A percentile compares a stretch with the other conserved stretches of the same genome.
Evolutionary conservation across 2,797 vertebrate genomes (phyloP).

Genomic region (Acipenser oxyrinchus): DNA sequence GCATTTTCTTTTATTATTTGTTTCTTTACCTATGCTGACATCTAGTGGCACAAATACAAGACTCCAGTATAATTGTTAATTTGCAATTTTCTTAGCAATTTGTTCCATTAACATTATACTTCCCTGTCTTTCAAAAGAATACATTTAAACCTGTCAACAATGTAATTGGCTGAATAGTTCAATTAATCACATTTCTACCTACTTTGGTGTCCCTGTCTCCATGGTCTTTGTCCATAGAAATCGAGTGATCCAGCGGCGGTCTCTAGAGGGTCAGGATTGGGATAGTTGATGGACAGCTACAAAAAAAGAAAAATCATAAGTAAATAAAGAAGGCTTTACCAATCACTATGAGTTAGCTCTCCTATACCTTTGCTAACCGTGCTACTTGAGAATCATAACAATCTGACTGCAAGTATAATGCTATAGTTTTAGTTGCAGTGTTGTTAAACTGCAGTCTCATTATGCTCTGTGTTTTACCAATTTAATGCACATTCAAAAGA

Average conservation of each 20-base stretch:
- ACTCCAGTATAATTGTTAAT: neutral
- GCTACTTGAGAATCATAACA: too few species aligned
- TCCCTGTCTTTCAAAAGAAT: neutral
- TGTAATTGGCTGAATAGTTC: neutral
- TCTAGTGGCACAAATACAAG: too few species aligned
- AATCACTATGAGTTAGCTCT: too few species aligned
- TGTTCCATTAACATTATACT: neutral
- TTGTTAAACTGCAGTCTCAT: too few species aligned
- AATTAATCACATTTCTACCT: constrained; percentile 23
- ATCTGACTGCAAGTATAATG: too few species aligned
- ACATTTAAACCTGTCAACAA: constrained; percentile 6
- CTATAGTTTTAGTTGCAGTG: too few species aligned
- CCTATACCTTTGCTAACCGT: too few species aligned
- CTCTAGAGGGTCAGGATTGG: constrained; percentile 74
- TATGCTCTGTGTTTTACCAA: too few species aligned
- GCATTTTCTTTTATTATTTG: too few species aligned
- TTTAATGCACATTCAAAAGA: too few species aligned
- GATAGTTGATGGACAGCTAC: constrained; percentile 60
- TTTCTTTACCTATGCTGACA: too few species aligned
- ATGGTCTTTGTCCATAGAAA: constrained; percentile 90
- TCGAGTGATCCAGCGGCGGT: constrained; percentile 72
- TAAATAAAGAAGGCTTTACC: neutral
- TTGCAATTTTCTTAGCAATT: neutral
- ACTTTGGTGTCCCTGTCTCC: constrained; percentile 95
- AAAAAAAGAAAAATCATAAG: constrained; percentile 21